A percentile compares a stretch with the other conserved stretches of the same genome.
Evolutionary conservation across 2,113 vertebrate genomes (phyloP).

Genomic region (Heloderma charlesbogerti): DNA sequence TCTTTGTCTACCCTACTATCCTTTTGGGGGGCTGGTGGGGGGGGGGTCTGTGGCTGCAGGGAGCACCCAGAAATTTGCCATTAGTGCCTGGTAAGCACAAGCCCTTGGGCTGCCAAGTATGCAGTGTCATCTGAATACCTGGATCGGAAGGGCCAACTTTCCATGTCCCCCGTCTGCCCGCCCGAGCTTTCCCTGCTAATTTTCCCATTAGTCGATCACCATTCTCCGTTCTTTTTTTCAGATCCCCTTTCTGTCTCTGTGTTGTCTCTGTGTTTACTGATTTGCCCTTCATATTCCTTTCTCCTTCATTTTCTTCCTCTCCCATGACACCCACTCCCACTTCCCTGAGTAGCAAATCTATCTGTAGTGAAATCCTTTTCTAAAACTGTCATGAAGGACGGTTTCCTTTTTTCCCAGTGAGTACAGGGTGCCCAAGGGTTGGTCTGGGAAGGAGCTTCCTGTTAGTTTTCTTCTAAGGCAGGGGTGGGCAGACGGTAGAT

Average conservation of each 20-base stretch:
- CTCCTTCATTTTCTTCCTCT: slow-evolving; percentile 50
- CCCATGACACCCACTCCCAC: slow-evolving; percentile 60
- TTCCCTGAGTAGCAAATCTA: slow-evolving; percentile 3
- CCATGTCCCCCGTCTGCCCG: slow-evolving; percentile 49
- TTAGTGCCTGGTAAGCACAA: slow-evolving; percentile 67
- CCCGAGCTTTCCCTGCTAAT: slow-evolving; percentile 62
- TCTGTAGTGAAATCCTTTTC: neutral
- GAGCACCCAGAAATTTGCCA: slow-evolving; percentile 77
- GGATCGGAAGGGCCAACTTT: slow-evolving; percentile 60
- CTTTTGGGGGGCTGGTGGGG: slow-evolving; percentile 36
- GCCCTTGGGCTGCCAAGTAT: slow-evolving; percentile 68
- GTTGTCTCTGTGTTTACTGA: slow-evolving; percentile 8
- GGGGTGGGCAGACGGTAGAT: neutral
- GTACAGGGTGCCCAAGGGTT: slow-evolving; percentile 22
- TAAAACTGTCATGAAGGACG: slow-evolving; percentile 20
- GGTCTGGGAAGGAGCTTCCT: no score
- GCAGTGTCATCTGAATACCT: slow-evolving; percentile 50
- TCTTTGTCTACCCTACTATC: slow-evolving; percentile 68
- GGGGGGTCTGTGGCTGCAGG: slow-evolving; percentile 66
- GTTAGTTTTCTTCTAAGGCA: neutral
- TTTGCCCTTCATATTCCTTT: slow-evolving; percentile 30
- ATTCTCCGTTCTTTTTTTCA: slow-evolving; percentile 14
- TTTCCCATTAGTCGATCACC: slow-evolving; percentile 32
- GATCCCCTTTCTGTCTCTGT: slow-evolving; percentile 26
- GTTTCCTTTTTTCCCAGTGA: slow-evolving; percentile 25